A percentile compares a stretch with the other conserved stretches of the same genome.
phyloP scores from a whole-genome alignment of 2,888 invertebrate species.

The Schizaphis graminum region DNA sequence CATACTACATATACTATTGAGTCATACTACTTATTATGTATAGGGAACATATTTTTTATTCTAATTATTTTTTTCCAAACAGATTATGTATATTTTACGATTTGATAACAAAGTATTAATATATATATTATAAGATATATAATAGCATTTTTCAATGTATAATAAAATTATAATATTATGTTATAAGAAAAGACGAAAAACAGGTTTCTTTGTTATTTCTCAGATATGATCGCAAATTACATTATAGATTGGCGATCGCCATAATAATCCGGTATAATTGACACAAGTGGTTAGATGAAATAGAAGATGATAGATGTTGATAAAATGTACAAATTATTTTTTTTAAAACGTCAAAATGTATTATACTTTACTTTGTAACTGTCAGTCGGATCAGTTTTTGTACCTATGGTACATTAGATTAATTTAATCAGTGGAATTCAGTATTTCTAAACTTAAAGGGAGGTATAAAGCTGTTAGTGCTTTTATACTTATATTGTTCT shows the following conservation, averaged over 20 bases:
- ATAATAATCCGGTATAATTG: slow-evolving; percentile 21
- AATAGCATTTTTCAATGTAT: neutral
- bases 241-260: slow-evolving; percentile 7
- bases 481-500: neutral
- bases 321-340: slow-evolving; percentile 3
- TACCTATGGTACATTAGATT: neutral
- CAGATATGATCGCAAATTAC: neutral
- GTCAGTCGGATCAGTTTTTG: neutral
- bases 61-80: slow-evolving; percentile 3
- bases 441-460: neutral
- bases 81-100: neutral
- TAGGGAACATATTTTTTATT: neutral
- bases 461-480: neutral
- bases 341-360: neutral
- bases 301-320: neutral
- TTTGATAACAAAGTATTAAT: neutral
- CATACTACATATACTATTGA: neutral
- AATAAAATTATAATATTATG: slow-evolving; percentile 17
- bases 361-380: neutral
- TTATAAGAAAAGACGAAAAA: neutral
- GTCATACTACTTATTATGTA: neutral
- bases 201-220: slow-evolving; percentile 14
- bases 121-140: neutral
- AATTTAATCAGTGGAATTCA: neutral
- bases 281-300: slow-evolving; percentile 5